Percentiles rank a stretch among this genome's conserved stretches.
These are phyloP conservation scores for Anseranas semipalmata DNA, from an alignment of 2,113 vertebrate genomes.

Conservation along the genomic window DNA sequence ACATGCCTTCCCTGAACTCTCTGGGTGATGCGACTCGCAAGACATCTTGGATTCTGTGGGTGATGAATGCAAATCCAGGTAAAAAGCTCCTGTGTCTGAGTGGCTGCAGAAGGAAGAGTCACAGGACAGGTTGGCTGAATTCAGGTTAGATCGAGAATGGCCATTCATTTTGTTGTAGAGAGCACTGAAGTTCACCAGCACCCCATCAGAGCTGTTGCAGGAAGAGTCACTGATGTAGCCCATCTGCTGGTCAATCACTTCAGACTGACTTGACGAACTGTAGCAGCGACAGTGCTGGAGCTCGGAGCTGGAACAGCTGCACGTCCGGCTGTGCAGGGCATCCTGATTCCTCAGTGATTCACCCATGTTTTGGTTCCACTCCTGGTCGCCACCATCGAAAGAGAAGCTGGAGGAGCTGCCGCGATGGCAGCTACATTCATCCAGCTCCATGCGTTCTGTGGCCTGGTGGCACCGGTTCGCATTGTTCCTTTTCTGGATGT, in stretches of 20 bases:
- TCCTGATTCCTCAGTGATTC: constrained; percentile 78
- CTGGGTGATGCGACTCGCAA: constrained; percentile 73
- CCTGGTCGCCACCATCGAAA: constrained; percentile 87
- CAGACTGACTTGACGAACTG: constrained; percentile 81
- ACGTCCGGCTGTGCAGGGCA: constrained; percentile 66
- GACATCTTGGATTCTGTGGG: constrained; percentile 86
- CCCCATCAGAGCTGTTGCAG: constrained; percentile 93
- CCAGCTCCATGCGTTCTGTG: constrained; percentile 77
- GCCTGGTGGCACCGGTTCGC: constrained; percentile 39
- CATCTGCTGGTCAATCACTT: constrained; percentile 84
- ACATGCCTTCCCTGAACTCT: constrained; percentile 75
- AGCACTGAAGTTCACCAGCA: constrained; percentile 94
- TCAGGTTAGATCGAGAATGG: constrained; percentile 85
- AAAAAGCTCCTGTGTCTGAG: constrained; percentile 89
- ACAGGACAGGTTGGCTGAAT: constrained; percentile 83
- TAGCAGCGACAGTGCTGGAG: constrained; percentile 83
- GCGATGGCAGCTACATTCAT: constrained; percentile 76
- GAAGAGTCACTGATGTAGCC: constrained; percentile 93
- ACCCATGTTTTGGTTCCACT: constrained; percentile 86
- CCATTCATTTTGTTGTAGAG: constrained; percentile 93
- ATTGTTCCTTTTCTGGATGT: constrained; percentile 50
- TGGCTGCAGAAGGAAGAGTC: constrained; percentile 85
- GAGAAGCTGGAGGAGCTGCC: constrained; percentile 84
- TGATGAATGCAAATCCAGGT: constrained; percentile 93
- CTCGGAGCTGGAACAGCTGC: constrained; percentile 78